Evolutionary conservation across 2,113 vertebrate species (phyloP).

Genomic region (Clarias batrachus): DNA sequence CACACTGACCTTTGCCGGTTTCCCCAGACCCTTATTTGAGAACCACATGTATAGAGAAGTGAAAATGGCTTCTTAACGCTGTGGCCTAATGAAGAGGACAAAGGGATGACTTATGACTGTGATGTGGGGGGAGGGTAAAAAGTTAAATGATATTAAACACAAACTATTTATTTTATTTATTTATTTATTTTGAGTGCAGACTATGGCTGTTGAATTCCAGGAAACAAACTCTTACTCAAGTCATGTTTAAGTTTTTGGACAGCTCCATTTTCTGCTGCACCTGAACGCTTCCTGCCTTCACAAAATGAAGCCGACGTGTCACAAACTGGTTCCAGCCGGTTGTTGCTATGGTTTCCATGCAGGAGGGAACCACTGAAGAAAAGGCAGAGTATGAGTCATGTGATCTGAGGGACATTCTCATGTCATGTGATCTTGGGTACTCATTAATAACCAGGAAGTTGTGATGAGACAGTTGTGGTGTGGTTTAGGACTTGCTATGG

Average conservation of each 20-base stretch:
- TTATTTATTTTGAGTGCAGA: background rate
- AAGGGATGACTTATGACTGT: conserved; percentile 36
- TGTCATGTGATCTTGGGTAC: conserved; percentile 78
- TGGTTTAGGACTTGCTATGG: background rate
- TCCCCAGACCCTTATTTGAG: background rate
- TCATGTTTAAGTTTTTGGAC: conserved; percentile 64
- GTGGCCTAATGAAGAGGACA: conserved; percentile 35
- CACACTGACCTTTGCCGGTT: background rate
- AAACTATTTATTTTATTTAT: background rate
- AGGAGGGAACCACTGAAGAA: conserved; percentile 77
- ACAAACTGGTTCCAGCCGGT: conserved; percentile 85
- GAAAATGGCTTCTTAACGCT: conserved; percentile 18
- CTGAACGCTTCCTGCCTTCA: conserved; percentile 82
- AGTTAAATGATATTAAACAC: conserved; percentile 22
- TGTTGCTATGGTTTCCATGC: conserved; percentile 86
- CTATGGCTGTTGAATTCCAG: conserved; percentile 51
- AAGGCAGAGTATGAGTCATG: conserved; percentile 78
- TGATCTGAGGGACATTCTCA: conserved; percentile 81
- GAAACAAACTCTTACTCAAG: conserved; percentile 59
- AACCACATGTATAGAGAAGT: background rate
- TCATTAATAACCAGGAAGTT: conserved; percentile 74
- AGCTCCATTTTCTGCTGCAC: conserved; percentile 84
- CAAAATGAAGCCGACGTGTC: conserved; percentile 88
- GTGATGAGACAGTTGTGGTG: conserved; percentile 41
- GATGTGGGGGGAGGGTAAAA: conserved; percentile 31